Conservation (phyloP, 2,113 vertebrate genomes). For the pig (Sus scrofa) region T2T-Sscrofa CM000812.6:81428501-81429000, state of each 20-base stretch:
- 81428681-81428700: not conserved
- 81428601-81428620: constrained; percentile 4
- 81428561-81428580: constrained; percentile 25
- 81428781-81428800: constrained; percentile 35
- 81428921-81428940: constrained; percentile 87
- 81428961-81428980: constrained; percentile 86
- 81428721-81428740: constrained; percentile 58
- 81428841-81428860: constrained; percentile 63
- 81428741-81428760: constrained; percentile 61
- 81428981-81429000: constrained; percentile 84
- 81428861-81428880: constrained; percentile 85
- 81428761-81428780: constrained; percentile 28
- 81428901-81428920: constrained; percentile 88
- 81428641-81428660: not conserved
- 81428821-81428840: constrained; percentile 61
- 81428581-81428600: not conserved
- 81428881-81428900: constrained; percentile 88
- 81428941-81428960: constrained; percentile 86
- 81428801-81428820: constrained; percentile 70
- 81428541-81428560: not conserved
- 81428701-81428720: constrained; percentile 43
- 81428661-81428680: constrained; percentile 58
- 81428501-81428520: not conserved
- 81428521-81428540: not conserved
- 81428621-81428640: not conserved